Percentiles rank a stretch among this genome's conserved stretches.
Conservation (phyloP, 2,888 invertebrate genomes). For the Microplitis deprimator region DNA sequence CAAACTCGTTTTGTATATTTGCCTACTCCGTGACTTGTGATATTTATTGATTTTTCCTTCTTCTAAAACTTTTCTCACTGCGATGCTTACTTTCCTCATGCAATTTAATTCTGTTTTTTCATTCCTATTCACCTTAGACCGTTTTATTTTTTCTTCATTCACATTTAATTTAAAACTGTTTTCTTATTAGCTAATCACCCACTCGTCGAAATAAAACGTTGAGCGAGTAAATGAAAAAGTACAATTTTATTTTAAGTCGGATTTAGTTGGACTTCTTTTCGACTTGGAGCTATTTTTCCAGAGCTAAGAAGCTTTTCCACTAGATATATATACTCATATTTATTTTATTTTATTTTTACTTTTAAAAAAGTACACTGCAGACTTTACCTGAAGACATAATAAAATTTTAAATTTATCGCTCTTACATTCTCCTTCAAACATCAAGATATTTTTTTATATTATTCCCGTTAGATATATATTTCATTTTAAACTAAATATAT, state of each 20-base stretch:
- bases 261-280: neutral
- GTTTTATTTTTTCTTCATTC: too few species aligned
- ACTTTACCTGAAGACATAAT: neutral
- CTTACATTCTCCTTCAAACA: neutral
- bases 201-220: neutral
- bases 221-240: neutral
- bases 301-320: neutral
- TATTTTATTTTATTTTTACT: slow-evolving; percentile 1
- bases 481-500: neutral
- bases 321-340: neutral
- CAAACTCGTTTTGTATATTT: neutral
- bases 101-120: too few species aligned
- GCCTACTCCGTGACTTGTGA: neutral
- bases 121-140: too few species aligned
- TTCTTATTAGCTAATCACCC: neutral
- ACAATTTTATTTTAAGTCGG: neutral
- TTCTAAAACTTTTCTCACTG: neutral
- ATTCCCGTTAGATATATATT: neutral
- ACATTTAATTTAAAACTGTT: neutral
- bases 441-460: neutral
- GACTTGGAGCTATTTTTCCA: neutral
- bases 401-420: neutral
- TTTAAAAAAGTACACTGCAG: neutral
- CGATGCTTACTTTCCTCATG: too few species aligned
- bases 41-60: neutral